Base-by-base conservation (phyloP, 2,113 vertebrate species). In the Glaucomys volans region DNA sequence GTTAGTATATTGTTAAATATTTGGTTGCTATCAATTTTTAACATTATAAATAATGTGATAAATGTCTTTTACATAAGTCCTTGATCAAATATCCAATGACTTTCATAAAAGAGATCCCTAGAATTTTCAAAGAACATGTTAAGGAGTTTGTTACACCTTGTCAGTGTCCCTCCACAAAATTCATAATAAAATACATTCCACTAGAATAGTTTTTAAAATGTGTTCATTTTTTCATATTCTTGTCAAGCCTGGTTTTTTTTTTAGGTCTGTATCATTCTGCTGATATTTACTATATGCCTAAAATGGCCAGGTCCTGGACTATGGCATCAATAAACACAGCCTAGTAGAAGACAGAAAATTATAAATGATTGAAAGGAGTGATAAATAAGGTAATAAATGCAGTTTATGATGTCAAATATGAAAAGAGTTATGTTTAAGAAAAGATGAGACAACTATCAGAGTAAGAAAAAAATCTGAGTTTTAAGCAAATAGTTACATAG, bases 291-390 rank as follows among this genome's bases (percentile, higher is more conserved):
- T 54, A 0, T 42, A 37, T 62, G 76, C 6, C 30, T 85, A 28
- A 14, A 37, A 44, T 69, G 24, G 30, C 28, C 77, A 95, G 69
- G 69, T 24, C 9, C 62, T 91, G 44, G 32, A 8, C 42, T 91
- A 57, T 62, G 59, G 18, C 37, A 57, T 92, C 47, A 80, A 89
- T 52, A 97, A 95, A 94, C 75, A 40, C 50, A 85, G 74, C 44
- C 10, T 92, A 28, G 32, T 37, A 20, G 35, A 91, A 89, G 42
- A 89, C 85, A 83, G 8, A 92, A 91, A 95, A 69, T n/a, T 20
- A 89, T 44, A 94, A 81, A 77, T 91, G 32, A 94, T 22, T 66
- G 30, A 84, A 85, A 85, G 28, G 67, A 89, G 2, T 59, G 5
- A 80, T 67, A 80, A 54, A 42, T 9, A 52, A 84, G 5, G 8